Base-by-base conservation (phyloP, 2,888 invertebrate genomes). In the Drosophila meridionalis region DNA sequence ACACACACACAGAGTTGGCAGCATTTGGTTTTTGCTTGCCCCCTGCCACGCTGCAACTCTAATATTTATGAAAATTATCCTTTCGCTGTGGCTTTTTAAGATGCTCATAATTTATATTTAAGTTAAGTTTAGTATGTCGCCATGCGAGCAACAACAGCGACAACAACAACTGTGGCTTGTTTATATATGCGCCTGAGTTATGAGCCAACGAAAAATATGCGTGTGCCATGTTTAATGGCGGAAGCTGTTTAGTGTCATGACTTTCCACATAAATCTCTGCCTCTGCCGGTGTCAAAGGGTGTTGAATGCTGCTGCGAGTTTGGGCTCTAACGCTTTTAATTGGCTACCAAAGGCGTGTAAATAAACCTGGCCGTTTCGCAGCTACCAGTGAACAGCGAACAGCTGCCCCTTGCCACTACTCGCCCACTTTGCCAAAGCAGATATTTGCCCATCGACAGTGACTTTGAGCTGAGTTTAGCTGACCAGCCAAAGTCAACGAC, bases 91-190 rank as follows among this genome's bases (percentile, higher is more conserved):
- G 89, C 86, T 89, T 88, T 89, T 83, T 83, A 84, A 84, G 87
- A 80, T 82, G 82, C 90, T 90, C 87, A 89, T 91, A 91, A 91
- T 91, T 91, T 90, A 91, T 89, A 83, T 88, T 89, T 82, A 82
- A 82, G 83, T 82, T 82, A 82, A 83, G 89, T 86, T 83, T 86
- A 83, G 87, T 78, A 71, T 87, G 87, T 85, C 85, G 83, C 86
- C 80, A 87, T 77, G 70, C 79, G 72, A 78, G 80, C 71, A 59
- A 32, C 55, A 66, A 45, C 66, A 70, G 40, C 73, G 42, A 56
- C 69, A 71, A 6, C 58, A 56, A 47, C 45, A 58, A 64, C 53
- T 63, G 75, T 63, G 59, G 62, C 76, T 62, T 77, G 61, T 71
- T 66, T 79, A 69, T 73, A 47, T 28, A 69, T 75, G 64, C 68